Evolutionary conservation across 1,140 invertebrate genomes (phyloP), one percentile per base, ranked within the genome.

Genomic region (Meloidogyne chitwoodi): DNA sequence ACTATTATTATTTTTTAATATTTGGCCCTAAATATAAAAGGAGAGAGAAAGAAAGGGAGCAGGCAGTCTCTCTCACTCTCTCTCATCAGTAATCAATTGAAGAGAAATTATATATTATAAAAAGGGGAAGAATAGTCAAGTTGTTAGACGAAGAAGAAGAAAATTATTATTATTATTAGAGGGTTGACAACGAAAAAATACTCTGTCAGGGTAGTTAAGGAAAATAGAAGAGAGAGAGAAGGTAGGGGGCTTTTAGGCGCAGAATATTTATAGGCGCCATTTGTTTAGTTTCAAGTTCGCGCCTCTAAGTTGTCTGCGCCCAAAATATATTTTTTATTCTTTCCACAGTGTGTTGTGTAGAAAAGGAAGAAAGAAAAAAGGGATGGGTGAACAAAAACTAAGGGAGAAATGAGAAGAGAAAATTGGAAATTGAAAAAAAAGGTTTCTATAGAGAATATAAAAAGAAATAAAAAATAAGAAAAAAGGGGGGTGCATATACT

Each of bases 1-100:
- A n/a, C n/a, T n/a, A n/a, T 56, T n/a, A n/a, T 56, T 56, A 4
- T 22, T n/a, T 56, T 56, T 56, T 48, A 4, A 19, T 56, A n/a
- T 56, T 56, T 56, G 48, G 41, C 70, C 70, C 19, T 56, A 12
- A 71, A 70, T 70, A 41, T n/a, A 70, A 56, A 48, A 26, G 34
- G 24, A 14, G 22, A 70, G 34, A 64, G 29, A 72, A 62, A 63
- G 4, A 10, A 61, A 29, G 34, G n/a, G 14, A 22, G n/a, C 12
- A 5, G 12, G n/a, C 19, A 22, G 4, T n/a, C 5, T n/a, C 41
- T 16, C 0, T 16, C 41, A 2, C 16, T 56, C 34, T 38, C 34
- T n/a, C 10, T 8, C 4, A n/a, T n/a, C 10, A n/a, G 19, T 56
- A 56, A 56, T 56, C 48, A 56, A 56, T 56, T 56, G 48, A 56